phyloP scores from a whole-genome alignment of 2,797 vertebrate genomes.

The Bucorvus abyssinicus region DNA sequence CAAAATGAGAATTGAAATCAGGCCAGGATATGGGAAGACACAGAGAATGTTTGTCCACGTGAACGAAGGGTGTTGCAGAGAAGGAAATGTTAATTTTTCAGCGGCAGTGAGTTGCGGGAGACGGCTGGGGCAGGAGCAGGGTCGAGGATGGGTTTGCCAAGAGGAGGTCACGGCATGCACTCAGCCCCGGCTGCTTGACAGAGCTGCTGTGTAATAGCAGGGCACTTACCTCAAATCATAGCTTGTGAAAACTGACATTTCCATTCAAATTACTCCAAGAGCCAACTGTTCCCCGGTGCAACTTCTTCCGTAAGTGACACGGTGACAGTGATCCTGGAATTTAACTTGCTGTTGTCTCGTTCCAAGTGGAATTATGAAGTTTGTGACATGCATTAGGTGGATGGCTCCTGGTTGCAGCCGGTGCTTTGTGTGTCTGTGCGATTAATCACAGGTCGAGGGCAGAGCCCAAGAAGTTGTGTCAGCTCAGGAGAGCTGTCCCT shows the following conservation, averaged over 20 bases:
- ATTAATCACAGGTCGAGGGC: constrained; percentile 8
- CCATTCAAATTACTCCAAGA: constrained; percentile 65
- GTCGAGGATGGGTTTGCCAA: not conserved
- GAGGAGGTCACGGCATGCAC: not conserved
- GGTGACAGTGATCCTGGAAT: constrained; percentile 57
- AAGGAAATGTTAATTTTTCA: not conserved
- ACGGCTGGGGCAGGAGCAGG: not conserved
- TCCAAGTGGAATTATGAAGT: constrained; percentile 41
- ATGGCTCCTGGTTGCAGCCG: constrained; percentile 4
- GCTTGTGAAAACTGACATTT: constrained; percentile 69
- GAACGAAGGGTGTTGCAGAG: not conserved
- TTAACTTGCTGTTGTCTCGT: constrained; percentile 62
- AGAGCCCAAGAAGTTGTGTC: not conserved
- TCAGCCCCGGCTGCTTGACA: constrained; percentile 17
- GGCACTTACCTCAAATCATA: constrained; percentile 68
- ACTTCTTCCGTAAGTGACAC: constrained; percentile 47
- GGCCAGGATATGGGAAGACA: not conserved
- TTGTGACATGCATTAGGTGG: constrained; percentile 57
- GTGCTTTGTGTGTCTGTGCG: not conserved
- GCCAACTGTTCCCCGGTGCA: constrained; percentile 50
- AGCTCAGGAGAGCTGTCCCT: constrained; percentile 25
- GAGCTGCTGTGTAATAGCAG: constrained; percentile 39
- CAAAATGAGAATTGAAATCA: not conserved
- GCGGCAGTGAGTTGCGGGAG: not conserved
- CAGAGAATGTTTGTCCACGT: accelerated